phyloP scores from a whole-genome alignment of 2,797 vertebrate species.

The Phaenicophaeus curvirostris region DNA sequence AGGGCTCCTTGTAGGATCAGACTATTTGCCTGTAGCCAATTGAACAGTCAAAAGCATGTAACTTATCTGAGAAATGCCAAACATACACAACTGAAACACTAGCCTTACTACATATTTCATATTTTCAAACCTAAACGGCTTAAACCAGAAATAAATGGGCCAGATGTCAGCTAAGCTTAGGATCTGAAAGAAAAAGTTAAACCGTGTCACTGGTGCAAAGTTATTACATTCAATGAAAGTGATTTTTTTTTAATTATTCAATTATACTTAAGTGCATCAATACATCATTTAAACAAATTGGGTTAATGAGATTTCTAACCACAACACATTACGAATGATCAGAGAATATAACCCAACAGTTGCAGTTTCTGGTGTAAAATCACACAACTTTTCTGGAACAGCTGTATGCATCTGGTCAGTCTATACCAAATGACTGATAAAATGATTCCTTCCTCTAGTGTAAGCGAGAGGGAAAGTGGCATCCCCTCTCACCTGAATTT shows the following conservation, averaged over 20 bases:
- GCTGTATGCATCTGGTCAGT: constrained; percentile 32
- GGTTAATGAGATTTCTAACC: constrained; percentile 59
- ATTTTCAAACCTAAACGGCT: not conserved
- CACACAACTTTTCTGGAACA: constrained; percentile 49
- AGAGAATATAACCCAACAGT: constrained; percentile 47
- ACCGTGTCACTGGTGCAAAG: constrained; percentile 22
- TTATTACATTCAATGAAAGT: not conserved
- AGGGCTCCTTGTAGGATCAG: not conserved
- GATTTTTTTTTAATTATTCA: not conserved
- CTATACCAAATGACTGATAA: not conserved
- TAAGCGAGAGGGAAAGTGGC: not conserved
- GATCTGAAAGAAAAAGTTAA: constrained; percentile 23
- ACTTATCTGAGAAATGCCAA: constrained; percentile 8
- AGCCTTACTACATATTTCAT: not conserved
- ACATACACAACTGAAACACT: not conserved
- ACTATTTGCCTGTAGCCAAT: not conserved
- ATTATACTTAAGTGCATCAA: constrained; percentile 68
- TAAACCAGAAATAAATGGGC: not conserved
- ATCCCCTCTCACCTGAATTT: constrained; percentile 14
- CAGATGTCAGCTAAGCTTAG: not conserved
- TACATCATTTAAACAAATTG: constrained; percentile 38
- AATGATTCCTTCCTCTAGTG: not conserved
- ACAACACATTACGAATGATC: constrained; percentile 57
- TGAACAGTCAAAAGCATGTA: not conserved
- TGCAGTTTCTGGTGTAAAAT: constrained; percentile 56